Percentiles rank a stretch among this genome's conserved stretches.
Conservation (phyloP, 2,113 vertebrate species). For the Morone saxatilis region DNA sequence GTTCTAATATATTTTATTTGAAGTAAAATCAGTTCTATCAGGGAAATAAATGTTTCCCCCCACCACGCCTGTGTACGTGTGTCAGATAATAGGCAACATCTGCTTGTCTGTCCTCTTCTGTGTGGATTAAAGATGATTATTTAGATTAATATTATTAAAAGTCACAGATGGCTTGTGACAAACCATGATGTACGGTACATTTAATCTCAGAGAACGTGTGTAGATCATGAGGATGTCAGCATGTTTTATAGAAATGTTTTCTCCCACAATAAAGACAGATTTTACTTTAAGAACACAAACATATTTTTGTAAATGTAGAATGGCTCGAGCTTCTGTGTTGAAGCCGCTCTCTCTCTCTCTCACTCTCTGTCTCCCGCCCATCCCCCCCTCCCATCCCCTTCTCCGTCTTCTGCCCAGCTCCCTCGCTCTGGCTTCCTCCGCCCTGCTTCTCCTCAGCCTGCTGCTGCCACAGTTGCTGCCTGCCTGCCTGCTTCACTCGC, state of each 20-base stretch:
- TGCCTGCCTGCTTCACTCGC: conserved; percentile 53
- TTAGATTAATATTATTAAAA: neutral
- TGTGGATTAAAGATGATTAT: neutral
- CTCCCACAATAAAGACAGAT: no score
- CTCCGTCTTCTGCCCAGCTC: conserved; percentile 41
- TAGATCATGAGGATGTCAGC: no score
- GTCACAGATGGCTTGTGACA: neutral
- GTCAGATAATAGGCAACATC: neutral
- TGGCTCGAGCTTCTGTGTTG: conserved; percentile 44
- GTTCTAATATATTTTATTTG: neutral
- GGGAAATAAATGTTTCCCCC: neutral
- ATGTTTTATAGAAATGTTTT: neutral
- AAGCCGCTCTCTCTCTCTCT: conserved; percentile 17
- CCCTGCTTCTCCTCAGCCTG: conserved; percentile 66
- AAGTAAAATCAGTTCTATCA: neutral
- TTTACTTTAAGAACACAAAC: neutral
- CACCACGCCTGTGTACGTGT: neutral
- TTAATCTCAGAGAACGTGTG: no score
- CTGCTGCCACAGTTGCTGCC: conserved; percentile 71
- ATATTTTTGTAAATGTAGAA: conserved; percentile 1
- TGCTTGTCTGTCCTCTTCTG: neutral
- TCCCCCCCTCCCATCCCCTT: conserved; percentile 24
- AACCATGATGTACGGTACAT: neutral
- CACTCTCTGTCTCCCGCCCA: conserved; percentile 17
- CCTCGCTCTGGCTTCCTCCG: conserved; percentile 46